Evolutionary conservation across 2,888 invertebrate genomes (phyloP).

Genomic region (Caradrina kadenii): DNA sequence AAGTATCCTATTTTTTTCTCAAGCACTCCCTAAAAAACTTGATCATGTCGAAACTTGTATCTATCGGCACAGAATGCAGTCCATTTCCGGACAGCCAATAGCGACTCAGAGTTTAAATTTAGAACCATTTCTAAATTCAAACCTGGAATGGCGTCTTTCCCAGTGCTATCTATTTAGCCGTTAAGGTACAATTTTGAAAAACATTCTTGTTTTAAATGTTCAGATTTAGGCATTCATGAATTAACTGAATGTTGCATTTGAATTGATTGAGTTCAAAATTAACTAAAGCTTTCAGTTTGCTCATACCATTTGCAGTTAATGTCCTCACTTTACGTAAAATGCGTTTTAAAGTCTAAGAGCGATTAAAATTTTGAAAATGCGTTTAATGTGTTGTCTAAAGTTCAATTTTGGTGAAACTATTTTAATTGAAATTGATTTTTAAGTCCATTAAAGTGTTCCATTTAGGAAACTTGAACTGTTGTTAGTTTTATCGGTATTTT

Average conservation of each 20-base stretch:
- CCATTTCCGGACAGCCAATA: constrained; percentile 75
- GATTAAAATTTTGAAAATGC: constrained; percentile 46
- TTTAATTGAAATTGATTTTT: constrained; percentile 63
- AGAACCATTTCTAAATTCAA: constrained; percentile 69
- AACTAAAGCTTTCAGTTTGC: constrained; percentile 49
- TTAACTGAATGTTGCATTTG: constrained; percentile 46
- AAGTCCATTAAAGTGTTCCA: constrained; percentile 39
- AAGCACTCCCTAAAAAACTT: constrained; percentile 52
- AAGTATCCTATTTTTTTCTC: constrained; percentile 42
- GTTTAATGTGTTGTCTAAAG: constrained; percentile 38
- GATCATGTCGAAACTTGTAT: constrained; percentile 66
- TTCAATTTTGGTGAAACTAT: constrained; percentile 53
- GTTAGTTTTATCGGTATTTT: constrained; percentile 27
- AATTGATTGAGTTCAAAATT: constrained; percentile 37
- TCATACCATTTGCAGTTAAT: constrained; percentile 48
- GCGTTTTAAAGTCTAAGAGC: constrained; percentile 34
- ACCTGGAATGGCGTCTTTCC: constrained; percentile 58
- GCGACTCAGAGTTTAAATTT: constrained; percentile 74
- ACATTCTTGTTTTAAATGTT: constrained; percentile 30
- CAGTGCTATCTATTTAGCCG: constrained; percentile 40
- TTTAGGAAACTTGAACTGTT: constrained; percentile 40
- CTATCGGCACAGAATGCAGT: constrained; percentile 72
- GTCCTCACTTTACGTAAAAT: constrained; percentile 42
- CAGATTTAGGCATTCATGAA: constrained; percentile 45
- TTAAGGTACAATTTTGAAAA: constrained; percentile 63